phyloP scores from a whole-genome alignment of 2,797 vertebrate genomes.

The Hipposideros larvatus region DNA sequence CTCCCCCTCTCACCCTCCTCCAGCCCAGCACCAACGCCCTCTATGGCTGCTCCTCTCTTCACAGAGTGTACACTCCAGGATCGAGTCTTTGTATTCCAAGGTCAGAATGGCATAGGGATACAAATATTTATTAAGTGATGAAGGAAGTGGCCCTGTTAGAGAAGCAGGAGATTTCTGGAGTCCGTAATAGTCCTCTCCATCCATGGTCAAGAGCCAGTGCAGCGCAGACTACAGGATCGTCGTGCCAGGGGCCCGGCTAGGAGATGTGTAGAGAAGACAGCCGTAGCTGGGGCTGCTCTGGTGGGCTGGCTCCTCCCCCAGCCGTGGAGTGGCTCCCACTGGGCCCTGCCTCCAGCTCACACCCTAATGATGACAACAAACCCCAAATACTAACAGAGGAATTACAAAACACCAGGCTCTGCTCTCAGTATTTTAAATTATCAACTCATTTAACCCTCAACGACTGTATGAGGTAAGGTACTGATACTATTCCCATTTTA shows the following conservation, averaged over 20 bases:
- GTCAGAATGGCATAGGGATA: neutral
- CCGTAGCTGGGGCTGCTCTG: neutral
- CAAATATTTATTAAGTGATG: neutral
- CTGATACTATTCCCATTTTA: neutral
- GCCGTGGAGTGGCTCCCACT: neutral
- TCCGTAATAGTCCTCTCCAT: fast-evolving
- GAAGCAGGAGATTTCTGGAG: neutral
- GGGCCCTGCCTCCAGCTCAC: neutral
- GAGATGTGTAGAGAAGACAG: neutral
- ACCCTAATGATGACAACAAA: neutral
- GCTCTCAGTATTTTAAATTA: neutral
- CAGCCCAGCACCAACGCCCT: neutral
- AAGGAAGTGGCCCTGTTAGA: neutral
- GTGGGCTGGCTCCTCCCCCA: neutral
- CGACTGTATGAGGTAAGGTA: neutral
- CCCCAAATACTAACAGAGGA: neutral
- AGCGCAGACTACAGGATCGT: neutral
- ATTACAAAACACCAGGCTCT: neutral
- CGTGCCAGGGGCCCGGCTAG: neutral
- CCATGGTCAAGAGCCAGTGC: neutral
- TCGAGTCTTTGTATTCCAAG: neutral
- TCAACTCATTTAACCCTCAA: neutral
- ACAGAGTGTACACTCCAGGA: neutral
- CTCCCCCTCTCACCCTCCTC: neutral
- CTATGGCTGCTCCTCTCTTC: neutral